Base-by-base conservation (phyloP, 2,888 invertebrate genomes). In the Epirrhoe tristata region DNA sequence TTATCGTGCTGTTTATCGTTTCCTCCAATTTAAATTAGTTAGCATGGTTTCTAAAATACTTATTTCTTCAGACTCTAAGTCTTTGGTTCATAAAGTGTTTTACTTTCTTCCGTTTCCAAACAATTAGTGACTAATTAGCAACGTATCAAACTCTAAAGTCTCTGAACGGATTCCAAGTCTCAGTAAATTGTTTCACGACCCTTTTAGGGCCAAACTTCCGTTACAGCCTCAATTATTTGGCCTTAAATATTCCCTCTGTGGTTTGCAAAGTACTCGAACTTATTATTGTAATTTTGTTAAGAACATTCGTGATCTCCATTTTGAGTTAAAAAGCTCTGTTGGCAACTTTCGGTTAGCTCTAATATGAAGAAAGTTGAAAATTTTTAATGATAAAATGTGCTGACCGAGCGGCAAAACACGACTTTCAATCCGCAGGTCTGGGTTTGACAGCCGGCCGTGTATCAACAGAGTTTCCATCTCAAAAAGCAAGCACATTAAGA, bases 171-270 rank as follows among this genome's bases (percentile, higher is more conserved):
- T 58, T 67, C 50, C 57, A 46, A 24, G n/a, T 67, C 63, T 57
- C 68, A 43, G 61, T 69, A 72, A 90, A 89, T 89, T 88, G 87
- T 87, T 84, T 75, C 69, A 73, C 67, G 72, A 74, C 73, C 63
- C 75, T 81, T 79, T 81, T 76, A 80, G 76, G 75, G 74, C 75
- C 73, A 82, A 91, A 90, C 88, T 91, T 87, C 81, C 83, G 81
- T 86, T 81, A 86, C 86, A 85, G 79, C 81, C 75, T 84, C 81
- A 87, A 91, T 90, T 89, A 87, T 81, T 76, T 76, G 74, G 72
- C 76, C 77, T 91, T 84, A 89, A 91, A 90, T 91, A 92, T 92
- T 91, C 91, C 71, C 80, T 91, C 82, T 87, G 87, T 82, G 82
- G 83, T 62, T 69, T 67, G 62, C 75, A 69, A 77, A 81, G 77